A percentile compares a stretch with the other conserved stretches of the same genome.
These are phyloP conservation scores for Ochotona curzoniae DNA, from an alignment of 2,113 vertebrate species.

Conservation along the genomic window DNA sequence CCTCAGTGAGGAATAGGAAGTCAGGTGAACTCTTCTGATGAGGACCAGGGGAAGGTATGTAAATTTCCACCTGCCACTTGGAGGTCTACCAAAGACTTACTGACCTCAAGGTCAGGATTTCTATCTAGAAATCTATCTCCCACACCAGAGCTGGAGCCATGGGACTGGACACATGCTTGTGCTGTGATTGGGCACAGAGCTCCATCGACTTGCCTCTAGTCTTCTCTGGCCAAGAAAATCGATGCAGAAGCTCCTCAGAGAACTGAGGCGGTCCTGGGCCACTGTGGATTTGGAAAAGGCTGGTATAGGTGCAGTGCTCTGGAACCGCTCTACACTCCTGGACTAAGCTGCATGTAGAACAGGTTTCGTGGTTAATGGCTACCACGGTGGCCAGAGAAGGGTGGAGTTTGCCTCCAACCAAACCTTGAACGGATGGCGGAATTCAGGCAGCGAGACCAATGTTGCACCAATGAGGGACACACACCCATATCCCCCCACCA, in stretches of 20 bases:
- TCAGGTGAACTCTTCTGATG: not conserved
- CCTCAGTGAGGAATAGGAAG: not conserved
- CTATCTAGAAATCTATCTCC: not conserved
- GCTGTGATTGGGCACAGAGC: not conserved
- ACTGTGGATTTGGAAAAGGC: constrained; percentile 15
- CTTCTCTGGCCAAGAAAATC: not conserved
- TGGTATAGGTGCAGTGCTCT: not conserved
- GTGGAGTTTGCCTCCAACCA: no score
- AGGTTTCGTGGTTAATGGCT: not conserved
- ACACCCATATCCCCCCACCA: no score
- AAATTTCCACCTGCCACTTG: not conserved
- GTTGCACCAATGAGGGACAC: no score
- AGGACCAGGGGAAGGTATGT: not conserved
- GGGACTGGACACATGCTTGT: not conserved
- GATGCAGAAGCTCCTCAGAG: constrained; percentile 28
- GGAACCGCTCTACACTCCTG: not conserved
- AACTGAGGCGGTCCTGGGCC: not conserved
- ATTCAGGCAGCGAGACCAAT: no score
- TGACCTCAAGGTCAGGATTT: not conserved
- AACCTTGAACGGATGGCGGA: no score
- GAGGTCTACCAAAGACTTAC: not conserved
- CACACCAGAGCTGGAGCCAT: not conserved
- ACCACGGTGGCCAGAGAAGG: no score
- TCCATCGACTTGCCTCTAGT: not conserved
- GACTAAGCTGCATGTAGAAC: not conserved